These are phyloP conservation scores for Acromyrmex echinatior DNA, from an alignment of 1,140 invertebrate species.

Conservation along the genomic window DNA sequence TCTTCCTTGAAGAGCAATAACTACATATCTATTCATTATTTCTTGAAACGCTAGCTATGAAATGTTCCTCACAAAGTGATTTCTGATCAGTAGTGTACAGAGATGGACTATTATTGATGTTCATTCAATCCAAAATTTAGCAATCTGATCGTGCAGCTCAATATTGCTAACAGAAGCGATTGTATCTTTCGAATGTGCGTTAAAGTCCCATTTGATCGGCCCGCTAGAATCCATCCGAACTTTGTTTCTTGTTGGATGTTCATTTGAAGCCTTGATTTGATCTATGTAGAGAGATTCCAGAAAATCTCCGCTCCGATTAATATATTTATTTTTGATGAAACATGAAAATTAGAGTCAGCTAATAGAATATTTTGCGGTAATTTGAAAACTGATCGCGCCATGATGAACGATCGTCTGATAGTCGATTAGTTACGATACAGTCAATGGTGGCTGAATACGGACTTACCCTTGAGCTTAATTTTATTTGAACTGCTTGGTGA, in stretches of 20 bases:
- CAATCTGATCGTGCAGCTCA: too few relatives aligned
- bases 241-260: background rate
- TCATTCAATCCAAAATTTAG: too few relatives aligned
- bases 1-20: too few relatives aligned
- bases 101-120: too few relatives aligned
- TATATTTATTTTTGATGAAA: constrained; percentile 63
- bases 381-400: background rate
- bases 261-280: background rate
- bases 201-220: too few relatives aligned
- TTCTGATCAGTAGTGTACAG: too few relatives aligned
- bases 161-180: background rate
- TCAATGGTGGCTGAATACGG: background rate
- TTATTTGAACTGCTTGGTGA: background rate
- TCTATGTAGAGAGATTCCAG: background rate
- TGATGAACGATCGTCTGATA: constrained; percentile 5
- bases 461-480: constrained; percentile 39
- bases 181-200: background rate
- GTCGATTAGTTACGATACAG: constrained; percentile 42
- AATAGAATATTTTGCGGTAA: constrained; percentile 57
- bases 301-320: constrained; percentile 32
- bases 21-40: too few relatives aligned
- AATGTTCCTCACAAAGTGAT: too few relatives aligned
- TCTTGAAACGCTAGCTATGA: too few relatives aligned
- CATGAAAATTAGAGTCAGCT: constrained; percentile 74
- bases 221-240: background rate